Conservation (phyloP, 2,888 invertebrate genomes). For the Dryobota labecula region DNA sequence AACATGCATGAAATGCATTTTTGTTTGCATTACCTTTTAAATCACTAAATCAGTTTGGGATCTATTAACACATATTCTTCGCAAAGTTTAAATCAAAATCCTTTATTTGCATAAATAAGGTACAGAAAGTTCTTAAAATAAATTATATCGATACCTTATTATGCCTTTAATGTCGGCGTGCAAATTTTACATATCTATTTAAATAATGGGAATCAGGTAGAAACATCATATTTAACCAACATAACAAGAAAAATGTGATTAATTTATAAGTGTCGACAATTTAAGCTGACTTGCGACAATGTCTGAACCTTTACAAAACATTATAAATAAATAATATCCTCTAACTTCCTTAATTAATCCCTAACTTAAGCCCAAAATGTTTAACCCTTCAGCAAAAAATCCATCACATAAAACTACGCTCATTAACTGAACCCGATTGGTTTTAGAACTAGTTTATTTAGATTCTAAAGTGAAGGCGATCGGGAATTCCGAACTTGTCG, state of each 20-base stretch:
- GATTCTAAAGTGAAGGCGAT: constrained; percentile 58
- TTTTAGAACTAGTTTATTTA: constrained; percentile 65
- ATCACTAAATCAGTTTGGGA: background rate
- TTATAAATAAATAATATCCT: constrained; percentile 9
- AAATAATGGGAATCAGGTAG: background rate
- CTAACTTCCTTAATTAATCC: constrained; percentile 43
- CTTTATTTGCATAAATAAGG: too few species aligned
- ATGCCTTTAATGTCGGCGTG: too few species aligned
- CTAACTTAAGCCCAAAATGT: constrained; percentile 30
- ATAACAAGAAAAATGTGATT: background rate
- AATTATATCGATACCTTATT: too few species aligned
- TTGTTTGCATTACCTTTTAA: too few species aligned
- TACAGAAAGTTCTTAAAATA: too few species aligned
- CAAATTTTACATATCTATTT: too few species aligned
- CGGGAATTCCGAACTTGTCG: constrained; percentile 62
- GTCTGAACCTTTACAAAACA: background rate
- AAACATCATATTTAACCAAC: background rate
- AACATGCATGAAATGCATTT: background rate
- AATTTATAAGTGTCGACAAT: background rate
- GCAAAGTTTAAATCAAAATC: too few species aligned
- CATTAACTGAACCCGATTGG: constrained; percentile 58
- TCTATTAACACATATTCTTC: background rate
- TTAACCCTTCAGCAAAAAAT: constrained; percentile 37
- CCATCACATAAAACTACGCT: constrained; percentile 56
- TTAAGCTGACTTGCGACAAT: background rate